A percentile compares a stretch with the other conserved stretches of the same genome.
Conservation (phyloP, 2,888 invertebrate genomes). For the Conomelus anceps region DNA sequence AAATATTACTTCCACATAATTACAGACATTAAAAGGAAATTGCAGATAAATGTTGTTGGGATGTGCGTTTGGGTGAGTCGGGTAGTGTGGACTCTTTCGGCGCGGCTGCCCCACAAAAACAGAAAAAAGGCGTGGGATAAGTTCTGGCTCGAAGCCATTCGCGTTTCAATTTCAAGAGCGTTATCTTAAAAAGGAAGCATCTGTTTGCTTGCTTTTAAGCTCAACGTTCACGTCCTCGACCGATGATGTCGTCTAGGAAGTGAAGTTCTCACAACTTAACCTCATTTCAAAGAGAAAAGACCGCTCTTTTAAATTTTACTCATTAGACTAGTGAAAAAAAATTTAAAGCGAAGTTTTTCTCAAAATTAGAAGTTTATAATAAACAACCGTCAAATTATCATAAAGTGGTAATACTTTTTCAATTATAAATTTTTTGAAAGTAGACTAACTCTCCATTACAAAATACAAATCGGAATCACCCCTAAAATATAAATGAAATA, state of each 20-base stretch:
- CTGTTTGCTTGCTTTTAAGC: neutral
- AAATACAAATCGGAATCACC: too few species aligned
- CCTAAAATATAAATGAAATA: too few species aligned
- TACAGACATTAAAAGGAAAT: neutral
- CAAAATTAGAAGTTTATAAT: neutral
- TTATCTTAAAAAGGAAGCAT: neutral
- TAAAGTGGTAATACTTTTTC: too few species aligned
- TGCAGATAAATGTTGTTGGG: neutral
- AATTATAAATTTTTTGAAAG: neutral
- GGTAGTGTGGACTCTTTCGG: neutral
- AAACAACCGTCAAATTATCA: too few species aligned
- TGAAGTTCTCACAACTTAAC: neutral
- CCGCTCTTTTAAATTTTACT: neutral
- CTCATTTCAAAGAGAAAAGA: neutral
- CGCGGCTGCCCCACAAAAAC: neutral
- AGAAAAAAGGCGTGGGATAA: neutral
- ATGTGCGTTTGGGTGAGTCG: neutral
- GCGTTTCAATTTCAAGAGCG: neutral
- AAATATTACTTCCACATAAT: too few species aligned
- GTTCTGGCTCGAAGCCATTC: neutral
- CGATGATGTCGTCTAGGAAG: neutral
- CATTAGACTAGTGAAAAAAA: neutral
- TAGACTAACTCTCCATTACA: too few species aligned
- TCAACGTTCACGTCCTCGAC: neutral
- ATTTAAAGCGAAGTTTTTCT: neutral